Evolutionary conservation across 2,888 invertebrate species (phyloP), one percentile per base, ranked within the genome.

Genomic region (Synanthedon vespiformis): DNA sequence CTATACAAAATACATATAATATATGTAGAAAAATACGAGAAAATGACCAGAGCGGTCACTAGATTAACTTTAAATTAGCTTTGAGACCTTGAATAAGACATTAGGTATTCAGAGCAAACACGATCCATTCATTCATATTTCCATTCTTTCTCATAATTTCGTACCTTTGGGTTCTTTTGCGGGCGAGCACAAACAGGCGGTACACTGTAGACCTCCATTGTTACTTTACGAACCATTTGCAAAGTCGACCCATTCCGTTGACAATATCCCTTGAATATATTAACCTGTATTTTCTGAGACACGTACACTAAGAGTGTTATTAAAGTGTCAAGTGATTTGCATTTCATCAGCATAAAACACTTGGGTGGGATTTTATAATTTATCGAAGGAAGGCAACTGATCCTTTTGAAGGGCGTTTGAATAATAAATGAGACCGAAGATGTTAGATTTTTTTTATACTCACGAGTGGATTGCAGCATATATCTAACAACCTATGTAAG

Each of bases 301-400:
- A 56, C 55, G 52, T 55, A 54, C 55, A 56, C 52, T 53, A 49
- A 50, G 47, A 51, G 53, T 57, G 53, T 58, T 56, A 58, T 59
- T 58, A 60, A 63, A 68, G 62, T 68, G 65, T 65, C 63, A 62
- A 59, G 54, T 58, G 62, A 75, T 77, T 76, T 75, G 66, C 72
- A 74, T 75, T 67, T 65, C 68, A 72, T 75, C 68, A 72, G 65
- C 73, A 66, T 64, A 65, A 67, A 69, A 61, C 65, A 62, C 60
- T 66, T 57, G 57, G 61, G 59, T 57, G 57, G 62, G 68, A 74
- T 75, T 75, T 73, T 72, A 75, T 72, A 75, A 76, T 76, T 73
- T 72, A 74, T 74, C 69, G 70, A 60, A 70, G 70, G 69, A 65
- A 67, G 64, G 55, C 54, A 50, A 56, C 49, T 69, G 70, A 74